phyloP scores from a whole-genome alignment of 2,797 vertebrate genomes.

The Varecia variegata region DNA sequence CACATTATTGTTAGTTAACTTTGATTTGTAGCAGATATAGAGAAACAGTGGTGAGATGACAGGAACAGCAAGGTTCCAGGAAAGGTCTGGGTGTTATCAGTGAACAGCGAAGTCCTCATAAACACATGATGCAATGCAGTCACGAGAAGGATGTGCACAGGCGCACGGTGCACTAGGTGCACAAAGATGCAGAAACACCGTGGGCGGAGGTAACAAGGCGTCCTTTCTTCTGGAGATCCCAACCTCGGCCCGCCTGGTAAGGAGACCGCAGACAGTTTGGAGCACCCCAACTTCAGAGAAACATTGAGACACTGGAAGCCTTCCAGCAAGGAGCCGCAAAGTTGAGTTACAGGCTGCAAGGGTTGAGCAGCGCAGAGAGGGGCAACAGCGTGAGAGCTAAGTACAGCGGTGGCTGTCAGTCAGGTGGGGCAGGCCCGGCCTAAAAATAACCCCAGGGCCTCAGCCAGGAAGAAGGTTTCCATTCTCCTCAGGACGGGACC shows the following conservation, averaged over 20 bases:
- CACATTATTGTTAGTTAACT: background rate
- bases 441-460: background rate
- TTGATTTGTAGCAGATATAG: background rate
- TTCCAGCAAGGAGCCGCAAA: constrained; percentile 61
- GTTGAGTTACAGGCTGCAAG: constrained; percentile 52
- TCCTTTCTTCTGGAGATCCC: constrained; percentile 29
- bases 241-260: background rate
- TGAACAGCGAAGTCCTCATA: background rate
- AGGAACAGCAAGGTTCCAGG: background rate
- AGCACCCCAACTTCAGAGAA: constrained; percentile 53
- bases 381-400: background rate
- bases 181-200: background rate
- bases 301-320: constrained; percentile 31
- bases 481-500: background rate
- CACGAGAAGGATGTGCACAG: constrained; percentile 7
- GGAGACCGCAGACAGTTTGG: constrained; percentile 67
- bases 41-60: background rate
- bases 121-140: background rate
- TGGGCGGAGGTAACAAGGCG: constrained; percentile 14
- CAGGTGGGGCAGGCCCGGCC: background rate
- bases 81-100: background rate
- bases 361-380: background rate
- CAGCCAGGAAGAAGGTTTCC: background rate
- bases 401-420: background rate
- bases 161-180: background rate